Evolutionary conservation across 2,888 invertebrate species (phyloP).

Genomic region (Chrysolina americana): DNA sequence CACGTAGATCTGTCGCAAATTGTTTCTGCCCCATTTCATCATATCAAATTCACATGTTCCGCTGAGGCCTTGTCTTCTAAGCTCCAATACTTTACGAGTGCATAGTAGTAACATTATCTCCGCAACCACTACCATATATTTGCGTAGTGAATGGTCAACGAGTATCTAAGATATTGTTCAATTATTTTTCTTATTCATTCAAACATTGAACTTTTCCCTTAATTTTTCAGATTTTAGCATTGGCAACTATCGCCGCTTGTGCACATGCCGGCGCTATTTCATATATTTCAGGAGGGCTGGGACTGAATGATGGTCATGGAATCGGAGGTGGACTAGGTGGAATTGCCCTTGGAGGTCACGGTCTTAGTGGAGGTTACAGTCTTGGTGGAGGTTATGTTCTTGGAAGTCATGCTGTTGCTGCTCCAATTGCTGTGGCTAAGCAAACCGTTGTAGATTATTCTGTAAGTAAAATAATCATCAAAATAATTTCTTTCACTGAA

Average conservation of each 20-base stretch:
- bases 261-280: slow-evolving; percentile 39
- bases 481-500: no score
- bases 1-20: no score
- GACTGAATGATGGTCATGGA: slow-evolving; percentile 40
- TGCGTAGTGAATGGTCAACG: no score
- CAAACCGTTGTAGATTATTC: slow-evolving; percentile 48
- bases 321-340: slow-evolving; percentile 41
- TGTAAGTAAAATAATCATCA: slow-evolving; percentile 26
- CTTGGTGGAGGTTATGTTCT: slow-evolving; percentile 33
- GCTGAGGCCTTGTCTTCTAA: no score
- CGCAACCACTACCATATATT: no score
- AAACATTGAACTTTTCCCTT: neutral
- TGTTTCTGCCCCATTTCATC: no score
- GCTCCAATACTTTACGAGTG: no score
- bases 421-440: slow-evolving; percentile 48
- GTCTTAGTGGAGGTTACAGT: slow-evolving; percentile 35
- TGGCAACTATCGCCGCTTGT: slow-evolving; percentile 29
- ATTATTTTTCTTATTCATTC: no score
- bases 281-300: slow-evolving; percentile 41
- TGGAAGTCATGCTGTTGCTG: slow-evolving; percentile 36
- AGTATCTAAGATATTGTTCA: no score
- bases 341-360: slow-evolving; percentile 31
- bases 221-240: slow-evolving; percentile 34
- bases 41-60: no score
- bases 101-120: no score